Conservation (phyloP, 2,797 vertebrate genomes). For the Lates japonicus region DNA sequence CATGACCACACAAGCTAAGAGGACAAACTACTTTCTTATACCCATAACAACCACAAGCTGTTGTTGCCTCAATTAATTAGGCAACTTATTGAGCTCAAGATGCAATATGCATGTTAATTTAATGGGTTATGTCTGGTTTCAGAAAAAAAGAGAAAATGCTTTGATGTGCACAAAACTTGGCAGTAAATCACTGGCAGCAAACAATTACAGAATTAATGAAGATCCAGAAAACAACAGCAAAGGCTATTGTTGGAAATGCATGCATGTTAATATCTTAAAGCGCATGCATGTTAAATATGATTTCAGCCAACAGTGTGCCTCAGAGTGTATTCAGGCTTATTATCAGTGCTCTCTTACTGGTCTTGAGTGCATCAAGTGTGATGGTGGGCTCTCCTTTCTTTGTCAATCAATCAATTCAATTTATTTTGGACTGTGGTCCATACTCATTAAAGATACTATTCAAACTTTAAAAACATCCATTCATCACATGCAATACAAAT, state of each 20-base stretch:
- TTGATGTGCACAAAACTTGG: conserved; percentile 88
- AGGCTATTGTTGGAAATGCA: conserved; percentile 78
- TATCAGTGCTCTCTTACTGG: conserved; percentile 58
- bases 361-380: conserved; percentile 62
- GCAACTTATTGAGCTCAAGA: conserved; percentile 82
- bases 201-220: conserved; percentile 88
- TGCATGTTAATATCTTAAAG: conserved; percentile 82
- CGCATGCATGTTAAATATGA: conserved; percentile 78
- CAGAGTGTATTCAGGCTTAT: conserved; percentile 21
- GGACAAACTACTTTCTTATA: conserved; percentile 68
- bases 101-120: conserved; percentile 87
- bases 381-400: conserved; percentile 55
- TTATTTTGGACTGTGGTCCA: conserved; percentile 41
- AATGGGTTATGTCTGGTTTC: conserved; percentile 82
- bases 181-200: conserved; percentile 81
- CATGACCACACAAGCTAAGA: conserved; percentile 48
- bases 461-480: conserved; percentile 1
- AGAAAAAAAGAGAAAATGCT: conserved; percentile 72
- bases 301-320: conserved; percentile 56
- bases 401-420: conserved; percentile 38
- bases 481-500: conserved; percentile 1
- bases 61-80: conserved; percentile 82
- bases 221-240: conserved; percentile 79
- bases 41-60: conserved; percentile 76
- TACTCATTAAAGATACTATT: conserved; percentile 1